These are phyloP conservation scores for Sclerurus mexicanus DNA, from an alignment of 2,113 vertebrate species.

Conservation along the genomic window DNA sequence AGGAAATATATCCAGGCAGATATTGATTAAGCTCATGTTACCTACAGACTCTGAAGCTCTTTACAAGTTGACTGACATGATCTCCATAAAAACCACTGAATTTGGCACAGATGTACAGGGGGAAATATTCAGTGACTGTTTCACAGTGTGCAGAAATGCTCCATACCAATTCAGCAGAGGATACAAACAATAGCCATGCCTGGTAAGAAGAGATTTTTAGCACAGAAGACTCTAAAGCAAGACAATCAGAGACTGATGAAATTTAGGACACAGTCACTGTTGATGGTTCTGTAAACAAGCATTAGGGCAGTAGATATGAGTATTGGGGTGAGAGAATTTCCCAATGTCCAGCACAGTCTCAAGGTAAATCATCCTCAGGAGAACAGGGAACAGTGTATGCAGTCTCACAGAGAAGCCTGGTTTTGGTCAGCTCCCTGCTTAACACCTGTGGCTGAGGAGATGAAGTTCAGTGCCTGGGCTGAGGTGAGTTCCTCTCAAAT, in stretches of 20 bases:
- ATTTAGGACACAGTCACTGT: not conserved
- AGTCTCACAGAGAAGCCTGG: not conserved
- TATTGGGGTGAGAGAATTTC: not conserved
- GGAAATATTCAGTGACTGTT: not conserved
- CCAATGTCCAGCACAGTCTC: not conserved
- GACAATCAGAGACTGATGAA: not conserved
- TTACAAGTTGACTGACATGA: not conserved
- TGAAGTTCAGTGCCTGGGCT: not conserved
- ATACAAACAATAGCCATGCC: not conserved
- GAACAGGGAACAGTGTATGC: not conserved
- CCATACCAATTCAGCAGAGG: not conserved
- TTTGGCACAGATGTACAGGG: not conserved
- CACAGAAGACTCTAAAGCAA: not conserved
- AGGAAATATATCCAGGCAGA: not conserved
- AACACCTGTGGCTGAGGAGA: not conserved
- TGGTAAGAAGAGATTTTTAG: not conserved
- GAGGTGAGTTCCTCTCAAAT: not conserved
- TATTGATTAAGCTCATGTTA: not conserved
- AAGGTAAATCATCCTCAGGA: not conserved
- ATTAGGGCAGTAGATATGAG: not conserved
- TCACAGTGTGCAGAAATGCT: not conserved
- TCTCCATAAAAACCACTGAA: not conserved
- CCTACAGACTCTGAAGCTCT: not conserved
- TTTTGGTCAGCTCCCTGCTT: not conserved
- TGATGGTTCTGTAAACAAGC: not conserved